phyloP scores from a whole-genome alignment of 2,888 invertebrate species.

The Rosalia funebris region DNA sequence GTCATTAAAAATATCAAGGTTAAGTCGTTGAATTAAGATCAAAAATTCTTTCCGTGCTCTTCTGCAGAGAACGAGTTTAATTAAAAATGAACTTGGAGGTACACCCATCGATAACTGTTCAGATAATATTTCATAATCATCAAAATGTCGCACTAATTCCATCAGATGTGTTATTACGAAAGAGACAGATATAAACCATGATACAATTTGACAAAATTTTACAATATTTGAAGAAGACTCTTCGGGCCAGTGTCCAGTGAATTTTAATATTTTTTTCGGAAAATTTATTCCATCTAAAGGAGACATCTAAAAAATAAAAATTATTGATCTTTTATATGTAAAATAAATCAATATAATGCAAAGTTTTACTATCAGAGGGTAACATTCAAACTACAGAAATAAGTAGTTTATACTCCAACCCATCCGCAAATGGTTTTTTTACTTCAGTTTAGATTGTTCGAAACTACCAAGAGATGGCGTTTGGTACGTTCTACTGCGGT shows the following conservation, averaged over 20 bases:
- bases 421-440: no score
- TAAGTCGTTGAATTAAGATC: constrained; percentile 1
- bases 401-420: no score
- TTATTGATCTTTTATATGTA: no score
- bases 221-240: not conserved
- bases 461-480: no score
- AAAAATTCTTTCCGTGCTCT: not conserved
- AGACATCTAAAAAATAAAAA: no score
- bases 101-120: constrained; percentile 20
- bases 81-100: constrained; percentile 20
- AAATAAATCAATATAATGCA: no score
- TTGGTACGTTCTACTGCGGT: no score
- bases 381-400: no score
- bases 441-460: no score
- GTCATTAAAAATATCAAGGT: constrained; percentile 17
- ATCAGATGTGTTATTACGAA: constrained; percentile 4
- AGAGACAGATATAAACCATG: not conserved
- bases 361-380: no score
- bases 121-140: constrained; percentile 12
- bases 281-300: constrained; percentile 14
- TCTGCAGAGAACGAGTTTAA: constrained; percentile 21
- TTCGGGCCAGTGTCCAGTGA: constrained; percentile 26
- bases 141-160: constrained; percentile 12
- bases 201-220: not conserved
- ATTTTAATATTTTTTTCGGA: not conserved